phyloP scores from a whole-genome alignment of 2,888 invertebrate genomes.

The Scaeva pyrastri region DNA sequence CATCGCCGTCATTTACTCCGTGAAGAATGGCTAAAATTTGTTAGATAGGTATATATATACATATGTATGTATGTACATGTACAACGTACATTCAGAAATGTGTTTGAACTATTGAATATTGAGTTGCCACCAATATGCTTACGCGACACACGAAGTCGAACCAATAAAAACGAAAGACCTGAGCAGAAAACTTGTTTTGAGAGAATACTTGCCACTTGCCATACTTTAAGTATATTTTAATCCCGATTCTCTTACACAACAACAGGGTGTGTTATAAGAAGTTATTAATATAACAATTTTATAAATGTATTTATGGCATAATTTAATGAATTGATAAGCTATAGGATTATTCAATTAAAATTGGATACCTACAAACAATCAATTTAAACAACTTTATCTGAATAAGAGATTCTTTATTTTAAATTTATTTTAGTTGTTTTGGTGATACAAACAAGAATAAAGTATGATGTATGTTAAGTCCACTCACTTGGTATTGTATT shows the following conservation, averaged over 20 bases:
- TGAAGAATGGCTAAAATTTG: conserved; percentile 10
- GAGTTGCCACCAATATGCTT: conserved; percentile 33
- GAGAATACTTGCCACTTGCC: too few species aligned
- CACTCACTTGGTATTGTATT: too few species aligned
- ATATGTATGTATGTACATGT: too few species aligned
- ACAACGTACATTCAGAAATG: conserved; percentile 1
- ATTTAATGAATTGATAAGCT: background rate
- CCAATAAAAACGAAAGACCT: conserved; percentile 58
- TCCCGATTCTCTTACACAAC: background rate
- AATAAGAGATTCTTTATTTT: too few species aligned
- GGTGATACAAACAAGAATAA: too few species aligned
- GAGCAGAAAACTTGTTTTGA: conserved; percentile 62
- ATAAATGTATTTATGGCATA: too few species aligned
- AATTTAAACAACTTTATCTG: too few species aligned
- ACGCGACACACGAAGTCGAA: conserved; percentile 27
- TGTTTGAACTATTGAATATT: background rate
- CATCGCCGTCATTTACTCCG: background rate
- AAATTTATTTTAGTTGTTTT: too few species aligned
- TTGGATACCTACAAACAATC: too few species aligned
- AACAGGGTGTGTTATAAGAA: background rate
- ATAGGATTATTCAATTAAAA: too few species aligned
- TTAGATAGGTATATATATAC: background rate
- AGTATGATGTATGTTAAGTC: too few species aligned
- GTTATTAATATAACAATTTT: too few species aligned
- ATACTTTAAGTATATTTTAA: background rate